phyloP scores from a whole-genome alignment of 2,113 vertebrate genomes.

The Percopsis transmontana region DNA sequence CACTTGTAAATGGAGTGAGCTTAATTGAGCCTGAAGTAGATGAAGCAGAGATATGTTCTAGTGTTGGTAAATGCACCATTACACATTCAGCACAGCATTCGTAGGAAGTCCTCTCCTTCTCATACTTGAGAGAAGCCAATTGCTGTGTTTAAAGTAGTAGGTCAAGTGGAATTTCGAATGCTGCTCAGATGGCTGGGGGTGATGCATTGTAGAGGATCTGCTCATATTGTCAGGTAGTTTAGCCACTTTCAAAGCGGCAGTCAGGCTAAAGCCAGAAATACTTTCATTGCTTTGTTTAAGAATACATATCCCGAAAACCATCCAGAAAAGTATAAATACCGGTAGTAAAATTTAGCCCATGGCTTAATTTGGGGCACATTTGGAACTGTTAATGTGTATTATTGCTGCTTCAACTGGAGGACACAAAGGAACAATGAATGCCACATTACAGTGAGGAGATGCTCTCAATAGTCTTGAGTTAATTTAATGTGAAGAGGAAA shows the following conservation, averaged over 20 bases:
- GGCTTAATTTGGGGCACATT: no score
- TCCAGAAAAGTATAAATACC: no score
- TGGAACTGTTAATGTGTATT: no score
- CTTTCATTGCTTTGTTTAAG: no score
- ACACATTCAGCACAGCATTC: not conserved
- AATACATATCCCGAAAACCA: no score
- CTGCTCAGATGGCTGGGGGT: not conserved
- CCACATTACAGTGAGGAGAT: no score
- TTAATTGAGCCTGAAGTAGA: slow-evolving; percentile 19
- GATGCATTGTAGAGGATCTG: not conserved
- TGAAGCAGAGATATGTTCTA: not conserved
- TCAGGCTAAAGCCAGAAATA: not conserved
- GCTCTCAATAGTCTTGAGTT: no score
- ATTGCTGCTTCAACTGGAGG: no score
- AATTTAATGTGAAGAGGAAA: no score
- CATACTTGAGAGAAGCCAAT: not conserved
- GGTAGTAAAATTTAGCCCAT: no score
- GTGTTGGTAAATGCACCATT: slow-evolving; percentile 1
- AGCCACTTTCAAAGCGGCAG: not conserved
- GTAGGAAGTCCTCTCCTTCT: not conserved
- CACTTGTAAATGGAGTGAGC: slow-evolving; percentile 29
- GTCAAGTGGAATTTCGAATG: slow-evolving; percentile 4
- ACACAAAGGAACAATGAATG: no score
- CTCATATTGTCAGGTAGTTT: not conserved
- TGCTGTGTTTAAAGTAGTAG: not conserved